Evolutionary conservation across 1,140 invertebrate genomes (phyloP).

Genomic region (Scaptomyza montana): DNA sequence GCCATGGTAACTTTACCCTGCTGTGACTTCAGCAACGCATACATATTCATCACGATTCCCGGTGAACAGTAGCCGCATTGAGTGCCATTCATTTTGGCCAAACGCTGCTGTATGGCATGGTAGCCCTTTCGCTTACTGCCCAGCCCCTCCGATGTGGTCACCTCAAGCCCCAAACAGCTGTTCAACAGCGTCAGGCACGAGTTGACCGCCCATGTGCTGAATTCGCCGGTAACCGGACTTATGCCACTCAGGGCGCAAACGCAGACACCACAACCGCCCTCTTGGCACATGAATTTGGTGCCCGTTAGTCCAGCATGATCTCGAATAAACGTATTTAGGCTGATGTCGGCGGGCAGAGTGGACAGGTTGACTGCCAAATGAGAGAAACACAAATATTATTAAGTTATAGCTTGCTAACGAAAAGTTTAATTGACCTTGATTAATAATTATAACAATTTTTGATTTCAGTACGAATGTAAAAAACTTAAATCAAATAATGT

Average conservation of each 20-base stretch:
- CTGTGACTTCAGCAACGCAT: conserved; percentile 86
- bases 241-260: conserved; percentile 87
- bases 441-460: too few species aligned
- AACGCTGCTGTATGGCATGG: conserved; percentile 87
- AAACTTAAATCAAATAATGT: too few species aligned
- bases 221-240: conserved; percentile 85
- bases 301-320: conserved; percentile 88
- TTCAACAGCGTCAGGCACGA: conserved; percentile 90
- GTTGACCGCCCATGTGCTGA: conserved; percentile 88
- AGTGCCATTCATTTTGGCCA: conserved; percentile 90
- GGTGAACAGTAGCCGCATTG: conserved; percentile 93
- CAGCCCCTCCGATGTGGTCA: conserved; percentile 92
- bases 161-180: conserved; percentile 89
- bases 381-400: too few species aligned
- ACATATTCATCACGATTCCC: conserved; percentile 95
- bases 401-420: too few species aligned
- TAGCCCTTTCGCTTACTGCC: conserved; percentile 89
- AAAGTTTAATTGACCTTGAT: too few species aligned
- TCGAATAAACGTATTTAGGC: conserved; percentile 88
- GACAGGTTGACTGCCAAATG: conserved; percentile 61
- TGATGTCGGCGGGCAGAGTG: conserved; percentile 84
- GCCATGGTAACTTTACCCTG: conserved; percentile 86
- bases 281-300: conserved; percentile 92
- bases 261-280: conserved; percentile 93
- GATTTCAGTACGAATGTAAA: too few species aligned